These are phyloP conservation scores for Rhinogobio ventralis DNA, from an alignment of 2,797 vertebrate species.

Conservation along the genomic window DNA sequence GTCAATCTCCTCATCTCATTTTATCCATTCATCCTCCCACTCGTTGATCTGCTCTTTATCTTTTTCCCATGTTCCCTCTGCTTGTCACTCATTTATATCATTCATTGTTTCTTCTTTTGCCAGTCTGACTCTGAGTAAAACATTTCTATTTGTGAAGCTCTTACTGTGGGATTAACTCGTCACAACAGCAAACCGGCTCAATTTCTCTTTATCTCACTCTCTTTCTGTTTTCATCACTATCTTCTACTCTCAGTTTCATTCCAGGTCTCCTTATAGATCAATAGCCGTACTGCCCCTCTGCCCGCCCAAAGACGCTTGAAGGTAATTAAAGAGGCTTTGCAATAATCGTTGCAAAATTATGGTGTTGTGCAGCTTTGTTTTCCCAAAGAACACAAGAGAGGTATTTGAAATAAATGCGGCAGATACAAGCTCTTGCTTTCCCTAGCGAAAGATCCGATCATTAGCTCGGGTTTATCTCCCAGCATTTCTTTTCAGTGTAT, in stretches of 20 bases:
- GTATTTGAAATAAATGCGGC: slow-evolving; percentile 30
- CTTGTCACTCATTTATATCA: slow-evolving; percentile 21
- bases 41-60: slow-evolving; percentile 14
- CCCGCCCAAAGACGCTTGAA: not conserved
- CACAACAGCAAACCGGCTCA: not conserved
- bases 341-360: slow-evolving; percentile 42
- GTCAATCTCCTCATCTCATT: not conserved
- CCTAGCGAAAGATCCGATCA: slow-evolving; percentile 11
- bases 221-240: slow-evolving; percentile 23
- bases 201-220: slow-evolving; percentile 11
- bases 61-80: slow-evolving; percentile 14
- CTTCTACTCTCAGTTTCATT: slow-evolving; percentile 51
- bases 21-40: slow-evolving; percentile 20
- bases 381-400: slow-evolving; percentile 25
- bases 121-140: not conserved
- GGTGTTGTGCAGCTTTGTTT: slow-evolving; percentile 37
- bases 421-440: slow-evolving; percentile 10
- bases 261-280: slow-evolving; percentile 28
- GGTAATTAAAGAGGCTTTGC: slow-evolving; percentile 46
- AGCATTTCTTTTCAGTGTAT: not conserved
- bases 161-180: slow-evolving; percentile 18
- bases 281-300: slow-evolving; percentile 27
- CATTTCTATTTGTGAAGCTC: slow-evolving; percentile 1
- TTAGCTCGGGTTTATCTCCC: slow-evolving; percentile 20
- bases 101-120: slow-evolving; percentile 1